Base-by-base conservation (phyloP, 2,113 vertebrate species). In the western clawed frog (Xenopus tropicalis) region DNA sequence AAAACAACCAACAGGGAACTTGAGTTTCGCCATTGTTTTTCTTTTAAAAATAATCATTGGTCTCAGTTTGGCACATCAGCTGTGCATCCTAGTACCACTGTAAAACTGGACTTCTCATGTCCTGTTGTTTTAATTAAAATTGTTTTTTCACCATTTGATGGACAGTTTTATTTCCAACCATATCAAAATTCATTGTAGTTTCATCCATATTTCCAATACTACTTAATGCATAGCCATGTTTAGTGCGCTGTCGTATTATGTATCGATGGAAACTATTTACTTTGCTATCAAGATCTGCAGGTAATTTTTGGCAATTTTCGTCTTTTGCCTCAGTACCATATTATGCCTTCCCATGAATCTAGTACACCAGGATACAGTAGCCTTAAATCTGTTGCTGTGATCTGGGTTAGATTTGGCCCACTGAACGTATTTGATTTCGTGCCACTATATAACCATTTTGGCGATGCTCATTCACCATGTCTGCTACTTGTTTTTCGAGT, bases 161-260 rank as follows among this genome's bases (percentile, higher is more conserved):
- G 77, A 58, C 61, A 75, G 57, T 72, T 71, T 21, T 42, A 42
- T 79, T 84, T 79, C 61, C 78, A 61, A 69, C 4, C 73, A 85
- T 69, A 75, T 65, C n/a, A 74, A 78, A 65, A 80, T 69, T 64
- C 75, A 69, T 57, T 69, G 66, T 48, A 69, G 66, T 69, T 69
- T 14, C n/a, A 14, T 20, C 20, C 23, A 64, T 64, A 64, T 64
- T 64, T 25, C 62, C 62, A 52, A 52, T 52, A 64, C 22, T 25
- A 37, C 62, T 25, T 19, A 64, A 25, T 14, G 48, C 62, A 64
- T 64, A 64, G 62, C 29, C 29, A 64, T 64, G 37, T 14, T 37
- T 37, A 24, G 10, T 64, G 25, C 29, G 25, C 29, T 64, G 62
- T 52, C 16, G 25, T 64, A 42, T 42, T 4, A 64, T 19, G 37